Conservation (phyloP, 2,113 vertebrate species). For the Anhinga rufa region DNA sequence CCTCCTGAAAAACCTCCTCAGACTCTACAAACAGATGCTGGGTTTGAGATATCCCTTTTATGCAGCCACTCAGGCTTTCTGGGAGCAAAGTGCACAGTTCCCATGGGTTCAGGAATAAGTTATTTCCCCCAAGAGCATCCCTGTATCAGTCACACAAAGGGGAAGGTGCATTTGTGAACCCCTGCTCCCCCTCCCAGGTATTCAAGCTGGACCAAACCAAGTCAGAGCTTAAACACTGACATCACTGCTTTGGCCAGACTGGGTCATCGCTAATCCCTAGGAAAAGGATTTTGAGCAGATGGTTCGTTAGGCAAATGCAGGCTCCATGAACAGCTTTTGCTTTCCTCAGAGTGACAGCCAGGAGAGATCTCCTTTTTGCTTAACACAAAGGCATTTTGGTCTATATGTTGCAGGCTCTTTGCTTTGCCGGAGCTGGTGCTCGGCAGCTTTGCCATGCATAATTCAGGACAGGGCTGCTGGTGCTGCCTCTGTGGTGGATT, state of each 20-base stretch:
- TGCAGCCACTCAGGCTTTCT: not conserved
- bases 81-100: not conserved
- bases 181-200: not conserved
- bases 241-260: not conserved
- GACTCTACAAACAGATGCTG: not conserved
- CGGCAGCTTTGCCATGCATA: not conserved
- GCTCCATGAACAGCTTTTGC: not conserved
- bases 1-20: not conserved
- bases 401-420: not conserved
- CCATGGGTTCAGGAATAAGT: not conserved
- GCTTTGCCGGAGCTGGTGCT: not conserved
- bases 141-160: not conserved
- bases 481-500: not conserved
- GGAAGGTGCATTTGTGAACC: accelerated
- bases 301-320: not conserved
- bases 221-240: not conserved
- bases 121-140: not conserved
- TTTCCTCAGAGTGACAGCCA: not conserved
- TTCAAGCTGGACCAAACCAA: not conserved
- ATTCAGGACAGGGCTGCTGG: not conserved
- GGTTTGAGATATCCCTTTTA: not conserved
- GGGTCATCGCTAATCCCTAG: not conserved
- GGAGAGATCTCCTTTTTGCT: not conserved
- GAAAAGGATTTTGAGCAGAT: not conserved
- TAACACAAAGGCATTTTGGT: not conserved